These are phyloP conservation scores for Myathropa florea DNA, from an alignment of 2,888 invertebrate species.

Conservation along the genomic window DNA sequence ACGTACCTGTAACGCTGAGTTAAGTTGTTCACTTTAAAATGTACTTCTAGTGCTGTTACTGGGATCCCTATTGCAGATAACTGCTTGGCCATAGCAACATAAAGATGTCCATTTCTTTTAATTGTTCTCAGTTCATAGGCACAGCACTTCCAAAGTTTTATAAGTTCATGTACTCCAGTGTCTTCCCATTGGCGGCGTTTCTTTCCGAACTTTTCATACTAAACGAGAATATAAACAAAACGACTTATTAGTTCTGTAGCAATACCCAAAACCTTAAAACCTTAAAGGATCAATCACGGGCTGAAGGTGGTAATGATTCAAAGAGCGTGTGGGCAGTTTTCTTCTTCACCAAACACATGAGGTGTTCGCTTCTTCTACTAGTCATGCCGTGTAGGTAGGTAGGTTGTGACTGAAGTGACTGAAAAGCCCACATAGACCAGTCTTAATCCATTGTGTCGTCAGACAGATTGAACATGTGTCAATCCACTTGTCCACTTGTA, in stretches of 20 bases:
- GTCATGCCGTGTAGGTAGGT: too few relatives aligned
- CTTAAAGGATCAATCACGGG: neutral
- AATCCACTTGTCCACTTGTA: too few relatives aligned
- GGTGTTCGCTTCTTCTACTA: too few relatives aligned
- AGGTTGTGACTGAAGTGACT: too few relatives aligned
- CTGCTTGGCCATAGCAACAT: slow-evolving; percentile 80
- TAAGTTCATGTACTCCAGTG: slow-evolving; percentile 79
- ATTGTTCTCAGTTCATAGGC: slow-evolving; percentile 80
- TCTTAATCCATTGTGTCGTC: too few relatives aligned
- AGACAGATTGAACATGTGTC: too few relatives aligned
- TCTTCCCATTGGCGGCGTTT: slow-evolving; percentile 80
- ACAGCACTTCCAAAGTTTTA: slow-evolving; percentile 80
- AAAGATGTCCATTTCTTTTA: slow-evolving; percentile 80
- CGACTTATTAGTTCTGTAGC: neutral
- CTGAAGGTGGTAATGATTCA: neutral
- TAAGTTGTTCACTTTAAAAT: slow-evolving; percentile 79
- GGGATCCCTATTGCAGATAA: slow-evolving; percentile 79
- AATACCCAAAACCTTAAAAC: too few relatives aligned
- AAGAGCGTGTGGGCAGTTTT: neutral
- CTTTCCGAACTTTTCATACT: slow-evolving; percentile 81
- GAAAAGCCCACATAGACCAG: too few relatives aligned
- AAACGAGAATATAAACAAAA: neutral
- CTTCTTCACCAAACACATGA: too few relatives aligned
- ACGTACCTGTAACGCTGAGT: slow-evolving; percentile 77
- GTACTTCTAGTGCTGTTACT: slow-evolving; percentile 79